phyloP scores from a whole-genome alignment of 1,140 invertebrate species.

The Doryteuthis pealeii region DNA sequence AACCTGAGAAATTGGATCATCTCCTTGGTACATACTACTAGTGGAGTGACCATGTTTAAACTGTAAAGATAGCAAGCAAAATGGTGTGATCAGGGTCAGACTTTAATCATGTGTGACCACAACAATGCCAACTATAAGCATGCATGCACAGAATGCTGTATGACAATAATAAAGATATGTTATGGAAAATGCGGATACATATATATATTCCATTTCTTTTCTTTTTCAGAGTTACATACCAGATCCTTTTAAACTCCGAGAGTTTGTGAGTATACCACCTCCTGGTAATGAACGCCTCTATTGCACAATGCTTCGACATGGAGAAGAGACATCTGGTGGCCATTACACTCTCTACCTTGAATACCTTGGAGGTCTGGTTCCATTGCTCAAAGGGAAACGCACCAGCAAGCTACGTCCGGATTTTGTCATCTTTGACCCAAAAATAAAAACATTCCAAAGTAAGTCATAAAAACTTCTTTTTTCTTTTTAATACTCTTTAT shows the following conservation, averaged over 20 bases:
- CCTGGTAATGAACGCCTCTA: slow-evolving; percentile 80
- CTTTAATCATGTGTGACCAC: too few species aligned
- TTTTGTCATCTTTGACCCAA: slow-evolving; percentile 96
- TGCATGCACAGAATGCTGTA: too few species aligned
- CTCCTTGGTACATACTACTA: too few species aligned
- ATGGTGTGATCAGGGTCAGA: too few species aligned
- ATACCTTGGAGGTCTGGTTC: slow-evolving; percentile 93
- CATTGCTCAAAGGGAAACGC: slow-evolving; percentile 90
- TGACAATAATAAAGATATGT: too few species aligned
- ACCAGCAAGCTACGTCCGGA: slow-evolving; percentile 96
- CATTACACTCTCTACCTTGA: slow-evolving; percentile 94
- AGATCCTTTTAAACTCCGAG: slow-evolving; percentile 79
- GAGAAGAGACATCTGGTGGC: slow-evolving; percentile 75
- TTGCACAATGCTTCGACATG: slow-evolving; percentile 94
- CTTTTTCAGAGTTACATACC: slow-evolving; percentile 85
- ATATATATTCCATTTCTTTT: slow-evolving; percentile 15
- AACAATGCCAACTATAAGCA: too few species aligned
- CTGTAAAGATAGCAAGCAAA: too few species aligned
- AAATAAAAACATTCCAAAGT: slow-evolving; percentile 40
- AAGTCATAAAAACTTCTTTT: not conserved
- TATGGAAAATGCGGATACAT: too few species aligned
- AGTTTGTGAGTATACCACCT: slow-evolving; percentile 91
- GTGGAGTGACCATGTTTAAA: too few species aligned
- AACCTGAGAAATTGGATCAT: too few species aligned
- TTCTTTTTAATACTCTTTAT: too few species aligned